These are phyloP conservation scores for Percina caprodes DNA, from an alignment of 2,113 vertebrate genomes.

Conservation along the genomic window DNA sequence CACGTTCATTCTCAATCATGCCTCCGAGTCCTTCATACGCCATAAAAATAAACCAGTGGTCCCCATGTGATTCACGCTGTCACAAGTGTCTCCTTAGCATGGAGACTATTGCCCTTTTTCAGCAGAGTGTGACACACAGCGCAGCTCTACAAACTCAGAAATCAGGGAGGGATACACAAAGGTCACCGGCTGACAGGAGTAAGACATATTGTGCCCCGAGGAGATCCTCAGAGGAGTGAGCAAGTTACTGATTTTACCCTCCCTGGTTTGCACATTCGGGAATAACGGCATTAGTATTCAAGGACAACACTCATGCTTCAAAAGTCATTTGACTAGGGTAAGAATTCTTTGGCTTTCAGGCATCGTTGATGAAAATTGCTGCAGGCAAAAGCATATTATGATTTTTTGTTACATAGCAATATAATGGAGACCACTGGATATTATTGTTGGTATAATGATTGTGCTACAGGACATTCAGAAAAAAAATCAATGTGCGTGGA, in stretches of 20 bases:
- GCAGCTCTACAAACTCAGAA: conserved; percentile 70
- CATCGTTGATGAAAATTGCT: conserved; percentile 64
- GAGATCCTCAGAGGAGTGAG: conserved; percentile 71
- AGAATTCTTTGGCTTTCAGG: conserved; percentile 61
- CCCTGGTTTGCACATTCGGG: conserved; percentile 29
- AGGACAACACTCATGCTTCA: conserved; percentile 68
- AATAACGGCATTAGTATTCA: conserved; percentile 68
- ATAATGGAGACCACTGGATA: conserved; percentile 30
- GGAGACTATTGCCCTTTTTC: conserved; percentile 68
- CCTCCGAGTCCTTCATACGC: conserved; percentile 31
- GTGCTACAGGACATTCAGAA: conserved; percentile 23
- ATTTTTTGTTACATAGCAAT: conserved; percentile 21
- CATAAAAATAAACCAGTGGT: conserved; percentile 33
- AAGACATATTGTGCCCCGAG: conserved; percentile 76
- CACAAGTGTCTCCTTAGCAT: conserved; percentile 66
- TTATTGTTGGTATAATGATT: conserved; percentile 56
- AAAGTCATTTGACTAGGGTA: conserved; percentile 59
- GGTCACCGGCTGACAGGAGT: conserved; percentile 76
- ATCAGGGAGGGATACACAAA: conserved; percentile 74
- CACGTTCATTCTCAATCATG: conserved; percentile 21
- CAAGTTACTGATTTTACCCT: conserved; percentile 65
- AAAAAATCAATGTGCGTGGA: conserved; percentile 54
- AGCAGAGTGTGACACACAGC: conserved; percentile 55
- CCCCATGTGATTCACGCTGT: conserved; percentile 46
- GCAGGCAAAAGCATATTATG: conserved; percentile 35